Evolutionary conservation across 2,888 invertebrate species (phyloP), one percentile per base, ranked within the genome.

Genomic region (Lymantria monacha): DNA sequence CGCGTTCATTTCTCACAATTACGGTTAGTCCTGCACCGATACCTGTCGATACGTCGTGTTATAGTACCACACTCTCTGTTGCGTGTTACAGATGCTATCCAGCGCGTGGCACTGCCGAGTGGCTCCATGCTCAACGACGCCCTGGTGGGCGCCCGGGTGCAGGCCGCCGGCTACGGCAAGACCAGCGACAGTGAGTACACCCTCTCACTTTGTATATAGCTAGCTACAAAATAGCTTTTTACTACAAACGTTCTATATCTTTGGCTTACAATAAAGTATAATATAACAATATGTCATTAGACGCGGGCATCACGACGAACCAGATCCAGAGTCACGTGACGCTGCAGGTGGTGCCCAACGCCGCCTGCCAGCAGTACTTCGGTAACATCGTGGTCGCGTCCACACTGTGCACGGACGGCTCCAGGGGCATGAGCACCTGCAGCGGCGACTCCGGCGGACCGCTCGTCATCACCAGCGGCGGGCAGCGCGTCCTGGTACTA

Each of bases 281-380:
- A n/a, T 22, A 22, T 22, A 22, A 22, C 5, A 3, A 22, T 3
- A 2, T 22, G 22, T 22, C 22, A 1, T 11, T 66, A 85, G 84
- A 38, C 8, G 43, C 53, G 1, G 57, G 68, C 8, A 78, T 84
- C 70, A 15, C 66, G 46, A 57, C 66, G 64, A 55, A 57, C 49
- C 82, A 83, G 66, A 53, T 63, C 36, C 74, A 87, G 60, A 87
- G 89, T 59, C 90, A 85, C 49, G 89, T 91, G 48, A 72, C 74
- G 42, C 80, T 92, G 61, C 75, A 72, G 41, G 82, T 87, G 55
- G 81, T 87, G 66, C 66, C 73, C 43, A 88, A 86, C 73, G 61
- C 70, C 0, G 76, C 57, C 37, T 88, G 87, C 66, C 59, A 41
- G 11, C 63, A 58, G 38, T 48, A 66, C 15, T 87, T 66, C 66